phyloP scores from a whole-genome alignment of 2,113 vertebrate genomes.

The Edolisoma coerulescens region DNA sequence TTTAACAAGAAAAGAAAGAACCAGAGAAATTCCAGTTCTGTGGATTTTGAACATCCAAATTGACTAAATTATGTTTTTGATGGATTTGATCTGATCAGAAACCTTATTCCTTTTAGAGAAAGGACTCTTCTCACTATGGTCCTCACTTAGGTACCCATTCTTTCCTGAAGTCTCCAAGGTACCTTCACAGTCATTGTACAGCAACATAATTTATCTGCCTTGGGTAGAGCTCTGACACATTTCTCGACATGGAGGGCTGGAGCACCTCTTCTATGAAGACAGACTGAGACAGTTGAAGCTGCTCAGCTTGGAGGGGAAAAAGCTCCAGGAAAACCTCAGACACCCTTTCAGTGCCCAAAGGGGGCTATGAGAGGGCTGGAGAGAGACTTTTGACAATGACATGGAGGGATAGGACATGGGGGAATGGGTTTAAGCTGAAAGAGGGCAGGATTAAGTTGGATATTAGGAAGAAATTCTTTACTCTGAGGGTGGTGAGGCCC shows the following conservation, averaged over 20 bases:
- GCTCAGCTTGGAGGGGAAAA: background rate
- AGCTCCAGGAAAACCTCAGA: background rate
- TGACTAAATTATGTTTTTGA: background rate
- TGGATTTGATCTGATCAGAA: background rate
- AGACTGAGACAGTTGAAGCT: background rate
- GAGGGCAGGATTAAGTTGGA: too few species aligned
- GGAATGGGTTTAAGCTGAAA: background rate
- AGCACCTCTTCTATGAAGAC: background rate
- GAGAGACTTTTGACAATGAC: background rate
- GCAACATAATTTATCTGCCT: background rate
- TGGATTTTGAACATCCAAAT: background rate
- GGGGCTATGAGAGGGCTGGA: accelerated
- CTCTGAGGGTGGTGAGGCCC: background rate
- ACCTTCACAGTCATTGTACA: background rate
- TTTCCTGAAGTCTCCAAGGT: background rate
- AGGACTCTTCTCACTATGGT: background rate
- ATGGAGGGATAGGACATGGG: too few species aligned
- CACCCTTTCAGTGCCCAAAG: background rate
- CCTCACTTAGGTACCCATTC: background rate
- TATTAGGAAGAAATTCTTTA: background rate
- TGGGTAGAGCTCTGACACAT: background rate
- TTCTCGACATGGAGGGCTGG: background rate
- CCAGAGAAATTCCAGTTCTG: background rate
- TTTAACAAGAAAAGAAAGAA: background rate
- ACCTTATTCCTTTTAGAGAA: background rate